These are phyloP conservation scores for Anthopleura xanthogrammica DNA, from an alignment of 92 coral and sea anemone species.

Conservation along the genomic window DNA sequence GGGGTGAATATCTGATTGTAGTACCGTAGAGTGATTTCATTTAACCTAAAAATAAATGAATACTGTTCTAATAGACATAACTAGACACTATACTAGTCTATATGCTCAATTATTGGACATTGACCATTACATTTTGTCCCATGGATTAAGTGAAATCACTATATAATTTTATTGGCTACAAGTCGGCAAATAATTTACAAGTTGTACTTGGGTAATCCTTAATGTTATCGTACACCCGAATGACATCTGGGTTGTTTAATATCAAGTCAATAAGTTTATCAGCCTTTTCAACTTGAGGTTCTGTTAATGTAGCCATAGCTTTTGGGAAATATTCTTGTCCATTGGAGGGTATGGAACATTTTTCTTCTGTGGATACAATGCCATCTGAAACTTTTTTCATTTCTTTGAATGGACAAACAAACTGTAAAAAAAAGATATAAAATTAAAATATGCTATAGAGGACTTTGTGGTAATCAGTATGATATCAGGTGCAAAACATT, in stretches of 20 bases:
- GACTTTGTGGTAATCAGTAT: no score
- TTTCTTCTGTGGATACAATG: constrained; percentile 52
- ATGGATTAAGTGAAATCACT: no score
- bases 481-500: no score
- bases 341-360: constrained; percentile 53
- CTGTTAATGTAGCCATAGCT: constrained; percentile 61
- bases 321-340: constrained; percentile 84
- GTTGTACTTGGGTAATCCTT: constrained; percentile 78
- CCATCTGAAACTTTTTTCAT: constrained; percentile 73
- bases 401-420: constrained; percentile 77
- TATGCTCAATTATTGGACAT: no score
- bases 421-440: constrained; percentile 51
- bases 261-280: constrained; percentile 82
- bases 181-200: constrained; percentile 68
- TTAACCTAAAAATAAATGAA: no score
- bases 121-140: no score
- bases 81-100: no score
- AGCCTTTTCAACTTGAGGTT: constrained; percentile 69
- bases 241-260: constrained; percentile 73
- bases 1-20: no score
- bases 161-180: background rate
- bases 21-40: no score
- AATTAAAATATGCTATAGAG: background rate
- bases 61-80: no score
- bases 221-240: constrained; percentile 86